These are phyloP conservation scores for Macrophya annulata DNA, from an alignment of 2,888 invertebrate genomes.

Conservation along the genomic window DNA sequence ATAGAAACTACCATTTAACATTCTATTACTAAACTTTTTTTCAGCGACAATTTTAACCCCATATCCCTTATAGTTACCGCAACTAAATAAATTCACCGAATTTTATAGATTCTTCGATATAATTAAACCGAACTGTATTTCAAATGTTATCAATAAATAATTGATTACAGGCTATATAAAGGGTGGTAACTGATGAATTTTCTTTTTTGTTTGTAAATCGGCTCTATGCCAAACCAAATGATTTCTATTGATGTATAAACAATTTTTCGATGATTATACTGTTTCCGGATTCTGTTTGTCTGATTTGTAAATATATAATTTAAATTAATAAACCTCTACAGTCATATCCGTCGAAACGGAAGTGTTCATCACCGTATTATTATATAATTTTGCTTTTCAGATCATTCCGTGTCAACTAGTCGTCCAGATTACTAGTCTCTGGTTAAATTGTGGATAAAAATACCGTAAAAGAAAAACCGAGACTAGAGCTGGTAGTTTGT, in stretches of 20 bases:
- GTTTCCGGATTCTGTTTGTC: background rate
- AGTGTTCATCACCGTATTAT: background rate
- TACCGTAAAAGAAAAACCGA: constrained; percentile 2
- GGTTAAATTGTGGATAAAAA: background rate
- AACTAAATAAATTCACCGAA: background rate
- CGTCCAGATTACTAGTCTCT: background rate
- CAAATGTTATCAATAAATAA: background rate
- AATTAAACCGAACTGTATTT: background rate
- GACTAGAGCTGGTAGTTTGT: constrained; percentile 3
- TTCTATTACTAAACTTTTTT: no score
- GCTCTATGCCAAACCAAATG: background rate
- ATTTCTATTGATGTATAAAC: background rate
- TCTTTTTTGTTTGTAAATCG: background rate
- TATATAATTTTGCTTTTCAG: background rate
- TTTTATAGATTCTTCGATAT: background rate
- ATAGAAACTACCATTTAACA: background rate
- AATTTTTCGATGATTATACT: background rate
- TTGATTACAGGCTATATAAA: no score
- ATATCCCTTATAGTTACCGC: background rate
- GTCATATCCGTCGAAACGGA: background rate
- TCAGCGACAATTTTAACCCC: background rate
- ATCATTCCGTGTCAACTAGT: background rate
- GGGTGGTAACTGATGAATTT: background rate
- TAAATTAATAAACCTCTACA: background rate
- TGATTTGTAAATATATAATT: background rate